Conservation (phyloP, 2,113 vertebrate genomes). For the Rhabdornis inornatus region DNA sequence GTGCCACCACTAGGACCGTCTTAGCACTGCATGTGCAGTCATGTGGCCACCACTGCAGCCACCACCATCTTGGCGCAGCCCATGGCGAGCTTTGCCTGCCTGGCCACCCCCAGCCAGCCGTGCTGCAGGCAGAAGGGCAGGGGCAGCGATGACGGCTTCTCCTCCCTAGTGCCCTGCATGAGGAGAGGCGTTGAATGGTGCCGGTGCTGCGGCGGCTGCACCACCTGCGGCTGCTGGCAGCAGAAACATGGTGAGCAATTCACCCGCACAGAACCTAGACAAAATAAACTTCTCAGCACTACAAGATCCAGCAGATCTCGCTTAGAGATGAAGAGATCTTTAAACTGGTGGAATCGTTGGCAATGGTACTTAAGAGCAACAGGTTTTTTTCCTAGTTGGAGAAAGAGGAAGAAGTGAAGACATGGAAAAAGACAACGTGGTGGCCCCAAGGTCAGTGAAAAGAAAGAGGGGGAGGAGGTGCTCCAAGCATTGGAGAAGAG, state of each 20-base stretch:
- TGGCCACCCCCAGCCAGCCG: fast-evolving
- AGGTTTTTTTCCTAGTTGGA: background rate
- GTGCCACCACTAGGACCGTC: fast-evolving
- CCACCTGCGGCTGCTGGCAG: background rate
- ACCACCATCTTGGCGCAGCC: too few species aligned
- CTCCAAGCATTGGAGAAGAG: background rate
- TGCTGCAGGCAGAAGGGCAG: background rate
- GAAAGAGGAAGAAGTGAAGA: background rate
- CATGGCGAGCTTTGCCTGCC: fast-evolving
- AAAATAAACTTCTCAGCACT: fast-evolving
- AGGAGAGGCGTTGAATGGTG: fast-evolving
- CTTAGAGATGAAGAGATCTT: background rate
- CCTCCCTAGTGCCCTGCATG: fast-evolving
- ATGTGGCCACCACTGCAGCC: fast-evolving
- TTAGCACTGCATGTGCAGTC: fast-evolving
- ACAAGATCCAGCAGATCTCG: background rate
- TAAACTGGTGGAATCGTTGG: background rate
- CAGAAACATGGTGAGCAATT: fast-evolving
- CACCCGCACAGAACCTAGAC: background rate
- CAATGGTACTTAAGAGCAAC: background rate
- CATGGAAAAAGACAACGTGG: background rate
- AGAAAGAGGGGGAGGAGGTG: background rate
- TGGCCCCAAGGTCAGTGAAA: background rate
- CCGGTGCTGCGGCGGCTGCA: fast-evolving
- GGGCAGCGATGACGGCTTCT: fast-evolving